Conservation (phyloP, 2,797 vertebrate genomes). For the Gila robusta region DNA sequence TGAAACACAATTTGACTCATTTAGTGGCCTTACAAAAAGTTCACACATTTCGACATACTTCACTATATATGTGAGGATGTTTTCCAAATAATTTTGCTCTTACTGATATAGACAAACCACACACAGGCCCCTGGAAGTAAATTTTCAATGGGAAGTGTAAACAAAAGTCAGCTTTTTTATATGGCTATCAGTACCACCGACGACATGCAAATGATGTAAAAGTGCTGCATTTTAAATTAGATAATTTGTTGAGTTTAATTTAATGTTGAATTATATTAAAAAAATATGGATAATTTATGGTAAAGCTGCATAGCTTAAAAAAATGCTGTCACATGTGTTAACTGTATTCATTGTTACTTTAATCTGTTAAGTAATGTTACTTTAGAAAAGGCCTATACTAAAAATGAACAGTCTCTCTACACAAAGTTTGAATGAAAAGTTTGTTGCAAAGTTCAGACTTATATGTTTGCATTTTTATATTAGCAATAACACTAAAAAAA, state of each 20-base stretch:
- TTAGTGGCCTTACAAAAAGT: background rate
- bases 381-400: background rate
- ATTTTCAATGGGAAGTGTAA: conserved; percentile 93
- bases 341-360: background rate
- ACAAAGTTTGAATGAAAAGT: background rate
- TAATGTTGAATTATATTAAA: background rate
- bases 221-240: background rate
- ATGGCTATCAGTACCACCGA: background rate
- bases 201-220: conserved; percentile 30
- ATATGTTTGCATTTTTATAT: background rate
- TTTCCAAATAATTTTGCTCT: background rate
- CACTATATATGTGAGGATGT: background rate
- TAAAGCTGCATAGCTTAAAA: background rate
- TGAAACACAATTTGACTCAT: background rate
- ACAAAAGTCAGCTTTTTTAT: conserved; percentile 77
- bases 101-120: conserved; percentile 63
- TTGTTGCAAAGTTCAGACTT: background rate
- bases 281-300: background rate
- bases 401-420: background rate
- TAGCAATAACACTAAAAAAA: background rate
- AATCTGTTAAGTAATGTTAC: background rate
- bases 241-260: background rate
- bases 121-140: conserved; percentile 7
- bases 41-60: background rate
- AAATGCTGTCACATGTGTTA: background rate